A percentile compares a stretch with the other conserved stretches of the same genome.
Evolutionary conservation across 2,113 vertebrate genomes (phyloP).

Genomic region (Dipodomys ordii): DNA sequence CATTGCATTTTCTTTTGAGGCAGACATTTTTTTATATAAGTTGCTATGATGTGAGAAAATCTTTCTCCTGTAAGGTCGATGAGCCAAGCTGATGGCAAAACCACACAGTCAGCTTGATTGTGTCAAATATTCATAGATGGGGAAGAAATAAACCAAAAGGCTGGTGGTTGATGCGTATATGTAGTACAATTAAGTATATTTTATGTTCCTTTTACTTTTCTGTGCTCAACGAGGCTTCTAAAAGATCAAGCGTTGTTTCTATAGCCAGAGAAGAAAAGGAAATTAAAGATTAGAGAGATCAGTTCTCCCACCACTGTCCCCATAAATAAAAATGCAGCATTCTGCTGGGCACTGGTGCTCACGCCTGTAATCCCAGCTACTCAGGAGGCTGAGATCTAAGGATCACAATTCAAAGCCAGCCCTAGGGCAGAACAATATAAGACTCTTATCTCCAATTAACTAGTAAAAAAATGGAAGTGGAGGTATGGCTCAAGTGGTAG

Average conservation of each 20-base stretch:
- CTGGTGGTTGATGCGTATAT: background rate
- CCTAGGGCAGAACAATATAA: no score
- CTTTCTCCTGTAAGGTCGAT: accelerated
- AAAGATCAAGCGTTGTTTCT: background rate
- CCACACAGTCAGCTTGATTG: background rate
- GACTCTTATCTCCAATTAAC: no score
- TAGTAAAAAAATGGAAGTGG: no score
- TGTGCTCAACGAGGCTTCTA: background rate
- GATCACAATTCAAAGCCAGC: no score
- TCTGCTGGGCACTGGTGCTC: no score
- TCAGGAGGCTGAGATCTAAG: no score
- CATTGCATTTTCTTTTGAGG: background rate
- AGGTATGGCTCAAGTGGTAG: no score
- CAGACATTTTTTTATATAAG: background rate
- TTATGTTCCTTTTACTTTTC: background rate
- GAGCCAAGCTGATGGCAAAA: background rate
- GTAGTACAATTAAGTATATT: background rate
- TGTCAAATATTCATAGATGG: background rate
- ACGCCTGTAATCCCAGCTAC: no score
- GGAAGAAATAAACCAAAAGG: constrained; percentile 18
- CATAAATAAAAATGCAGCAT: background rate
- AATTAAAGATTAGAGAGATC: background rate
- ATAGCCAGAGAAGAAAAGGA: background rate
- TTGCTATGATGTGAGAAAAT: background rate
- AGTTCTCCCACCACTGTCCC: background rate